phyloP scores from a whole-genome alignment of 1,140 invertebrate genomes.

The Euwallacea fornicatus region DNA sequence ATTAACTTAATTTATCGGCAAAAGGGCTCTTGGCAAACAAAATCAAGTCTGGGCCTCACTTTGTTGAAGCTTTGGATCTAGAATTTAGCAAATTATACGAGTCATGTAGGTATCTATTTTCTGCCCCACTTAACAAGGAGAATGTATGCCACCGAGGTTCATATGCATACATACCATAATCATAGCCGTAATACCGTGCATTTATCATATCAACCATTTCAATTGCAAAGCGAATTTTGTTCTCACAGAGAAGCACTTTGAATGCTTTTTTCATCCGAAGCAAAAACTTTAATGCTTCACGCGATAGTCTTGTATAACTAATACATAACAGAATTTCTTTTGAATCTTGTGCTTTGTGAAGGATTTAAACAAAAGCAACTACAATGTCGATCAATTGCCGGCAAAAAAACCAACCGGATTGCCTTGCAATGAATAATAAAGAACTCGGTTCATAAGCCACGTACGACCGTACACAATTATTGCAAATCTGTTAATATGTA shows the following conservation, averaged over 20 bases:
- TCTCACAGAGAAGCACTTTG: too few species aligned
- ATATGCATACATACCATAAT: conserved; percentile 20
- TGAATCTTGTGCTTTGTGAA: not conserved
- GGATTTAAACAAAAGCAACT: not conserved
- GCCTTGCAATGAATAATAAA: too few species aligned
- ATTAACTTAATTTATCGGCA: not conserved
- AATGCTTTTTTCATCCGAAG: too few species aligned
- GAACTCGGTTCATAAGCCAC: not conserved
- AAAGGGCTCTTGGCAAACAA: not conserved
- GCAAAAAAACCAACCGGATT: too few species aligned
- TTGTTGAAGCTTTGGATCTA: not conserved
- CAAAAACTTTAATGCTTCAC: too few species aligned
- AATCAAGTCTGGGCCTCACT: not conserved
- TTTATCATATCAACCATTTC: conserved; percentile 25
- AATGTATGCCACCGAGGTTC: conserved; percentile 22
- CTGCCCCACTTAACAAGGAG: conserved; percentile 27
- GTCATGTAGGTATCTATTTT: conserved; percentile 12
- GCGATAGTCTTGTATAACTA: too few species aligned
- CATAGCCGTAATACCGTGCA: conserved; percentile 21
- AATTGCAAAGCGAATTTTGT: conserved; percentile 1
- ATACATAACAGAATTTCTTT: too few species aligned
- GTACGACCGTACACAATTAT: not conserved
- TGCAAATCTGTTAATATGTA: conserved; percentile 9
- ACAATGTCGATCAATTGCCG: too few species aligned
- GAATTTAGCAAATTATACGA: not conserved